A percentile compares a stretch with the other conserved stretches of the same genome.
phyloP scores from a whole-genome alignment of 2,888 invertebrate genomes.

The Euproctis similis region DNA sequence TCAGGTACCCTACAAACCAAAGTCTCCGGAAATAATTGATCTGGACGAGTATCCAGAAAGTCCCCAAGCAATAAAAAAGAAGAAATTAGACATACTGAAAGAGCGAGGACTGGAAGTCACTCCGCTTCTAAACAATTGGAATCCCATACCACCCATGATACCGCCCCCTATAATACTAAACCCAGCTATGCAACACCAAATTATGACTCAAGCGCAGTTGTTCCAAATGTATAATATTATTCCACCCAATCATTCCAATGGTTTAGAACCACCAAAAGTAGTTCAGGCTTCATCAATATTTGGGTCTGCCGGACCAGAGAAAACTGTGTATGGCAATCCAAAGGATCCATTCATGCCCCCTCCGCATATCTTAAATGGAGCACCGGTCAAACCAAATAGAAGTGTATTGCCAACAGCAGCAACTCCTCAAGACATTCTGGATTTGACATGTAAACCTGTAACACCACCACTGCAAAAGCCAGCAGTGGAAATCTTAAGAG shows the following conservation, averaged over 20 bases:
- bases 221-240: constrained; percentile 60
- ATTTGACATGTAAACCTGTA: constrained; percentile 75
- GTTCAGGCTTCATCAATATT: constrained; percentile 80
- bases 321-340: constrained; percentile 82
- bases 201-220: constrained; percentile 67
- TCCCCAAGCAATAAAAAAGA: constrained; percentile 73
- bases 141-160: constrained; percentile 19
- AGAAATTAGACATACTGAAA: constrained; percentile 83
- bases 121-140: constrained; percentile 64
- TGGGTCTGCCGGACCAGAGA: constrained; percentile 72
- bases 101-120: constrained; percentile 86
- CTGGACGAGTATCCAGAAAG: constrained; percentile 74
- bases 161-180: constrained; percentile 41
- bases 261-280: constrained; percentile 67
- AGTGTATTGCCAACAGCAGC: constrained; percentile 33
- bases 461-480: constrained; percentile 32
- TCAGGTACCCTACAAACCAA: constrained; percentile 77
- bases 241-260: constrained; percentile 44
- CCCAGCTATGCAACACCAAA: constrained; percentile 60
- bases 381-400: constrained; percentile 45
- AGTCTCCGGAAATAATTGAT: constrained; percentile 79
- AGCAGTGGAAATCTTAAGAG: constrained; percentile 77
- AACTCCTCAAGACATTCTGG: constrained; percentile 76
- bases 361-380: constrained; percentile 64
- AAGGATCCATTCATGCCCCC: constrained; percentile 79